These are phyloP conservation scores for Rambutsinella grinnellia DNA, from an alignment of 2,888 invertebrate genomes.

Conservation along the genomic window DNA sequence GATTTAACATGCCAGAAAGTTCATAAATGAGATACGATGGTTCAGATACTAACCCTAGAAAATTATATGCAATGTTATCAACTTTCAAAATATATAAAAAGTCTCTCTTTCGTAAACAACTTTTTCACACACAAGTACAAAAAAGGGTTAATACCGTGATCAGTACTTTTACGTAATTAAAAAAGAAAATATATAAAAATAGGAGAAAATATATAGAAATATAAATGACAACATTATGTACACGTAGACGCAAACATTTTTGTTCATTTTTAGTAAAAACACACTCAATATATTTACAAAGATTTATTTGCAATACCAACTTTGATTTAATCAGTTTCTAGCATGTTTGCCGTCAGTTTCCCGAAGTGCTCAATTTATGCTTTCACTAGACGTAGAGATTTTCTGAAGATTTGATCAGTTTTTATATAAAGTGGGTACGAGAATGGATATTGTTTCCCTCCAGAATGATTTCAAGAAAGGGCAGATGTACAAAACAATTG, in stretches of 20 bases:
- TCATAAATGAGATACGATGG: not conserved
- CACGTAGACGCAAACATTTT: not conserved
- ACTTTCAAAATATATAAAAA: constrained; percentile 1
- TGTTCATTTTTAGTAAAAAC: not conserved
- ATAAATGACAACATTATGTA: not conserved
- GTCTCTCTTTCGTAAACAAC: constrained; percentile 50
- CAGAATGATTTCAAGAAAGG: not conserved
- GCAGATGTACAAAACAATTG: not conserved
- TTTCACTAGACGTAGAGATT: constrained; percentile 20
- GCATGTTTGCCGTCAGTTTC: not conserved
- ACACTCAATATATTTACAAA: not conserved
- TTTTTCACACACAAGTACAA: constrained; percentile 52
- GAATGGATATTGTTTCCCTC: not conserved
- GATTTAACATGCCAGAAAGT: not conserved
- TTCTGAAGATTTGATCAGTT: not conserved
- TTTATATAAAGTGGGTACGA: not conserved
- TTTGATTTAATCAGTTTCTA: not conserved
- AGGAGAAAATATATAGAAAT: not conserved
- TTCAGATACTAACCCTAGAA: too few relatives aligned
- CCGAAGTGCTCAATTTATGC: constrained; percentile 42
- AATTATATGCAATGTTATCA: not conserved
- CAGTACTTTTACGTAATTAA: constrained; percentile 40
- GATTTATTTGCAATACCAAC: too few relatives aligned
- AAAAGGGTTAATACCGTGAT: constrained; percentile 54
- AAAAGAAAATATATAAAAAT: not conserved